Conservation (phyloP, 2,797 vertebrate species). For the Falco novaeseelandiae region DNA sequence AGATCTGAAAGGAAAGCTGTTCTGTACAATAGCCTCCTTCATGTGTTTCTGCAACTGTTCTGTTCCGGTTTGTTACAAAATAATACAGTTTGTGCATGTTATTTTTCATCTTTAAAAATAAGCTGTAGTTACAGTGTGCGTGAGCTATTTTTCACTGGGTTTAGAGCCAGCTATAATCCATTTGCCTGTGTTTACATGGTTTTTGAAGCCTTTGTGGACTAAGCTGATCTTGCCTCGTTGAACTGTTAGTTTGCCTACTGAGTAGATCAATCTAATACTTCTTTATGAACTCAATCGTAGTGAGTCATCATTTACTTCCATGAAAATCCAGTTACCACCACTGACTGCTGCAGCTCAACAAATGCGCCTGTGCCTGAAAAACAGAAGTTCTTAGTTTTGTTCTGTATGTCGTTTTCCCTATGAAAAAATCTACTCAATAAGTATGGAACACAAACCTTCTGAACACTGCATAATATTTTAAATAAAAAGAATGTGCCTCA, state of each 20-base stretch:
- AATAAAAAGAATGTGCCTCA: neutral
- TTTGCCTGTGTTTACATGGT: neutral
- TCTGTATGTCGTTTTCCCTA: neutral
- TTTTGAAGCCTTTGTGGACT: neutral
- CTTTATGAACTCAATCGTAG: neutral
- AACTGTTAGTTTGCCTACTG: neutral
- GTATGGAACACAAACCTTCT: neutral
- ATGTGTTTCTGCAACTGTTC: slow-evolving; percentile 48
- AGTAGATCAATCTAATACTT: neutral
- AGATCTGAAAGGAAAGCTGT: slow-evolving; percentile 42
- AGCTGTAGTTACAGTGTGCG: neutral
- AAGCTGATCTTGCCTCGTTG: neutral
- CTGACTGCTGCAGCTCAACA: neutral
- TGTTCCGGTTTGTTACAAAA: neutral
- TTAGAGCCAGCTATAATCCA: neutral
- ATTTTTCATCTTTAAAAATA: slow-evolving; percentile 20
- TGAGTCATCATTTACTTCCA: neutral
- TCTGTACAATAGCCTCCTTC: slow-evolving; percentile 22
- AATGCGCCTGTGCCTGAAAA: neutral
- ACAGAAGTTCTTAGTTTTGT: neutral
- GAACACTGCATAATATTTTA: neutral
- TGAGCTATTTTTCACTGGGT: neutral
- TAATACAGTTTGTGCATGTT: neutral
- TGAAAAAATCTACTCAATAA: neutral
- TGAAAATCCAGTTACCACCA: neutral